Base-by-base conservation (phyloP, 1,140 invertebrate species). In the Probaryconus sp. region DNA sequence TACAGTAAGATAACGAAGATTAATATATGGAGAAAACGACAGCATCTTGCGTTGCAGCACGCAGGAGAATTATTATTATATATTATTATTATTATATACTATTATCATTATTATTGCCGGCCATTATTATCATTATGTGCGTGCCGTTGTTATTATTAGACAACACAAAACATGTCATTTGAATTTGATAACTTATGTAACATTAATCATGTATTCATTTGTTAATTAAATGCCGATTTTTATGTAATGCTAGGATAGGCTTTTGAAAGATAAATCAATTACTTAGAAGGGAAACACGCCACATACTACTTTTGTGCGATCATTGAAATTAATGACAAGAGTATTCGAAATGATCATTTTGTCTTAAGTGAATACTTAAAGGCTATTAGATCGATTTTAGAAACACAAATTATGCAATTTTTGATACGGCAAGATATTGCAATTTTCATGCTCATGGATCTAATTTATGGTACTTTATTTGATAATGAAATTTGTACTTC, bases 191-290 rank as follows among this genome's bases (percentile, higher is more conserved):
- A n/a, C 2, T 71, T 71, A 3, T 50, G 42, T 28, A 71, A 71
- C 14, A 2, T 6, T 5, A 14, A 17, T 0, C n/a, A 7, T 17
- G 40, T 40, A 21, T 51, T 47, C 55, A 16, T 71, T 71, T 63
- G 67, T 71, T 71, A 71, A 71, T 71, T 63, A 50, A 71, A 48
- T 56, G 50, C 10, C 56, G 20, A 71, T 71, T 71, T 71, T 63
- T 71, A 71, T 63, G 48, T 40, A 56, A 71, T 14, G 20, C 9
- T 13, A 17, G 9, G n/a, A 56, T 40, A 17, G 30, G 6, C 18
- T 6, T 35, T 16, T 18, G 35, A 35, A 16, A 26, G 40, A 70
- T 55, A 61, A 70, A 70, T 70, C 67, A 55, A 38, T 47, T 17
- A 11, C 20, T 31, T 40, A 30, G 17, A 18, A 26, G 10, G 35